phyloP scores from a whole-genome alignment of 2,888 invertebrate genomes.

The Diarsia mendica region DNA sequence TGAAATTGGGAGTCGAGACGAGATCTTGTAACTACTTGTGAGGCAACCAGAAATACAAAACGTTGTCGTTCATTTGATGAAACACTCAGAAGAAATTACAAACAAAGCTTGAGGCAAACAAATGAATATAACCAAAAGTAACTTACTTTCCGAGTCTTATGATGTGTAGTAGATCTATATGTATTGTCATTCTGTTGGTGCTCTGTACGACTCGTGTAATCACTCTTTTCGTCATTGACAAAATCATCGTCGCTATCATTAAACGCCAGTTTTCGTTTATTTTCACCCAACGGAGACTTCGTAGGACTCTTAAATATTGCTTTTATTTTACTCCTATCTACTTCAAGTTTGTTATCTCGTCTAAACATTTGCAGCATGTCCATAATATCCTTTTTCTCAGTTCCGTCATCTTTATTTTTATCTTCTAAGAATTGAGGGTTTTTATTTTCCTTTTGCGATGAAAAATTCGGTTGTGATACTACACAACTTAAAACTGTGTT shows the following conservation, averaged over 20 bases:
- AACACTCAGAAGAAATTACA: not conserved
- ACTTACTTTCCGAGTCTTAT: conserved; percentile 81
- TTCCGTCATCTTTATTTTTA: conserved; percentile 58
- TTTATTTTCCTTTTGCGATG: conserved; percentile 80
- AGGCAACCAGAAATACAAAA: not conserved
- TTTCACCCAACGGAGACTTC: conserved; percentile 51
- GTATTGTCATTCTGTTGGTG: conserved; percentile 56
- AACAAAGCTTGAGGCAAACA: not conserved
- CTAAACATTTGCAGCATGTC: conserved; percentile 79
- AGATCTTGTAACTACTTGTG: not conserved
- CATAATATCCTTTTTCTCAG: conserved; percentile 66
- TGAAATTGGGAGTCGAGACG: not conserved
- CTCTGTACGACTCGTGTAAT: conserved; percentile 58
- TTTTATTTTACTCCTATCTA: conserved; percentile 69
- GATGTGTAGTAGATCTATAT: conserved; percentile 70
- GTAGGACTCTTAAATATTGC: conserved; percentile 64
- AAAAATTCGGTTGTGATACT: conserved; percentile 67
- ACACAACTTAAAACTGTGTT: conserved; percentile 71
- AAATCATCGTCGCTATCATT: conserved; percentile 88
- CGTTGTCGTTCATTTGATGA: not conserved
- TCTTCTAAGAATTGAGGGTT: conserved; percentile 66
- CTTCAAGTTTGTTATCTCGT: conserved; percentile 72
- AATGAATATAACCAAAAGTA: not conserved
- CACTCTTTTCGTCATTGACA: conserved; percentile 69
- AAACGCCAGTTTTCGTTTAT: conserved; percentile 73